These are phyloP conservation scores for Chelonia mydas DNA, from an alignment of 2,797 vertebrate genomes.

Conservation along the genomic window DNA sequence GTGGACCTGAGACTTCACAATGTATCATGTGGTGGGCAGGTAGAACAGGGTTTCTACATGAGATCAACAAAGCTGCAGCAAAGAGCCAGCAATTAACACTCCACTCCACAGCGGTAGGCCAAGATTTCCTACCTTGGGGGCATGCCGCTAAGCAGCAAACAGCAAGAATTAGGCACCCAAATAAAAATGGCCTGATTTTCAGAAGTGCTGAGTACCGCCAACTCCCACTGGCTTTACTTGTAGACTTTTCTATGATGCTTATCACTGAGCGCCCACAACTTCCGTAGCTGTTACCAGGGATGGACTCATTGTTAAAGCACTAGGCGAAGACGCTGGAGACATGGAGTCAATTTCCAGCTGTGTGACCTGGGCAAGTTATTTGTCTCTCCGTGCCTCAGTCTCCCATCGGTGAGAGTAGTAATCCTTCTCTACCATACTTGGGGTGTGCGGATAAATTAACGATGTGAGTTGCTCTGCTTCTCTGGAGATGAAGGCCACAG, in stretches of 20 bases:
- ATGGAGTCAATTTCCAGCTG: not conserved
- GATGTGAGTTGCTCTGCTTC: not conserved
- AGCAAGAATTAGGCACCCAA: not conserved
- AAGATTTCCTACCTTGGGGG: not conserved
- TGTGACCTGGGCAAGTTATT: not conserved
- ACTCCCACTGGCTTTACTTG: not conserved
- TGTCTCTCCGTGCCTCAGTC: not conserved
- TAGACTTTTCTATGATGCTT: not conserved
- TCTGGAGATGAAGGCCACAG: not conserved
- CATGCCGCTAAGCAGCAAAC: not conserved
- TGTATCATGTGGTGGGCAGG: not conserved
- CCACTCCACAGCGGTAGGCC: not conserved
- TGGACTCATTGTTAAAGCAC: not conserved
- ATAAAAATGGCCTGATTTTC: not conserved
- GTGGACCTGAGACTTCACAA: not conserved
- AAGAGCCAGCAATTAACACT: not conserved
- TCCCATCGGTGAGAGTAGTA: not conserved
- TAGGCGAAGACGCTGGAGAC: not conserved
- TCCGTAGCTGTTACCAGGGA: not conserved
- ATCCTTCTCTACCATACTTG: not conserved
- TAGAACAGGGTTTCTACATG: not conserved
- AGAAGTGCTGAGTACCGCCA: not conserved
- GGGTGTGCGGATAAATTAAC: not conserved
- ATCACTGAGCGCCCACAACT: not conserved
- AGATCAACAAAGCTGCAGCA: not conserved